phyloP scores from a whole-genome alignment of 37 sponge, comb jelly and placozoan species.

The Petrosia ficiformis region DNA sequence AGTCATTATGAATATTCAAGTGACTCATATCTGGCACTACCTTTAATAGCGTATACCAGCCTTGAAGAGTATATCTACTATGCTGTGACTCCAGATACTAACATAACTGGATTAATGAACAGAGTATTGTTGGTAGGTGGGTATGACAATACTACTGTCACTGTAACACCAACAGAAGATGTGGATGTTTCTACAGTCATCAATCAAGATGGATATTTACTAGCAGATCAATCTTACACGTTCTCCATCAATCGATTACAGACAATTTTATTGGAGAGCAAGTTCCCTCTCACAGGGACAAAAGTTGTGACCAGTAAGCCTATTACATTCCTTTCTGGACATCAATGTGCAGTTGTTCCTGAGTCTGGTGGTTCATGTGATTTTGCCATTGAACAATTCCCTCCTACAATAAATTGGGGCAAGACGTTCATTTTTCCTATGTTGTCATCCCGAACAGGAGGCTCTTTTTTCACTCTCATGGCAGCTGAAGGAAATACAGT shows the following conservation, averaged over 20 bases:
- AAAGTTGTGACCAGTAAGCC: neutral
- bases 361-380: neutral
- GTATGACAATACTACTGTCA: neutral
- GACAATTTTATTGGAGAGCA: neutral
- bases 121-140: neutral
- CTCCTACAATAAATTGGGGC: conserved; percentile 1
- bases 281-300: neutral
- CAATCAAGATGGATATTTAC: neutral
- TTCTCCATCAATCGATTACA: neutral
- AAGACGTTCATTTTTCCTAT: neutral
- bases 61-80: neutral
- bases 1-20: conserved; percentile 1
- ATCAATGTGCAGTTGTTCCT: neutral
- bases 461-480: neutral
- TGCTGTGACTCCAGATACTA: neutral
- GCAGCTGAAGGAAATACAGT: neutral
- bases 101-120: neutral
- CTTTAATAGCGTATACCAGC: neutral
- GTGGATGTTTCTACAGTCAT: neutral
- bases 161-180: neutral
- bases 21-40: neutral
- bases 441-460: neutral
- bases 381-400: neutral
- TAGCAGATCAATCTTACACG: neutral
- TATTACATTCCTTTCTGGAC: conserved; percentile 3